Percentiles rank a stretch among this genome's conserved stretches.
Conservation (phyloP, 2,888 invertebrate species). For the Caradrina kadenii region DNA sequence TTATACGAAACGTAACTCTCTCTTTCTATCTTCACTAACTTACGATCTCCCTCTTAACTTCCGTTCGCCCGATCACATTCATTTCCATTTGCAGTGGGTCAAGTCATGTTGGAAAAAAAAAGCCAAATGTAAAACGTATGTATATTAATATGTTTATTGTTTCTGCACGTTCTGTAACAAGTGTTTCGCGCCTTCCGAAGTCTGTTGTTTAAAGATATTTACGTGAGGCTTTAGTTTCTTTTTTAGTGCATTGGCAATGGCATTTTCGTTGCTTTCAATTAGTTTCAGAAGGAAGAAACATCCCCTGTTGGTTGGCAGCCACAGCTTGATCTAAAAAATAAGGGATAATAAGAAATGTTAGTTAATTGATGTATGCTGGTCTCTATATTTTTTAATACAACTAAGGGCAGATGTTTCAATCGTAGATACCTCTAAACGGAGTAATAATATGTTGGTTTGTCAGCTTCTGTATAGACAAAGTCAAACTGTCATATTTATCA, state of each 20-base stretch:
- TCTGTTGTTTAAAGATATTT: conserved; percentile 87
- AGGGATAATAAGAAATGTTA: background rate
- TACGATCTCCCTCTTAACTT: no score
- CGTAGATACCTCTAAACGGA: no score
- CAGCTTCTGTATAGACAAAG: no score
- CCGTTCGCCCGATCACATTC: no score
- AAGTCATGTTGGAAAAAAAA: background rate
- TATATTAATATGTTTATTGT: conserved; percentile 76
- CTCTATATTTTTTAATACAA: no score
- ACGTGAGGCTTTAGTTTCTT: conserved; percentile 85
- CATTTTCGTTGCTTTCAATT: conserved; percentile 91
- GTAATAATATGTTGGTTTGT: no score
- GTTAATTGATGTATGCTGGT: no score
- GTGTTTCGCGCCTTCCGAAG: conserved; percentile 91
- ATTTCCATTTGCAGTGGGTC: no score
- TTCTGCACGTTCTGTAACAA: conserved; percentile 89
- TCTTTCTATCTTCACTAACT: no score
- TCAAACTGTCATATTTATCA: no score
- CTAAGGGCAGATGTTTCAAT: no score
- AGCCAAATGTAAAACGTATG: background rate
- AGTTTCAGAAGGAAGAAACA: conserved; percentile 93
- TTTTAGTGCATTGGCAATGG: conserved; percentile 83
- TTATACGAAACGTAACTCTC: no score
- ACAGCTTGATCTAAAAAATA: conserved; percentile 88
- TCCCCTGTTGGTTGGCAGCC: conserved; percentile 94